Evolutionary conservation across 2,113 vertebrate species (phyloP).

Genomic region (Morone saxatilis): DNA sequence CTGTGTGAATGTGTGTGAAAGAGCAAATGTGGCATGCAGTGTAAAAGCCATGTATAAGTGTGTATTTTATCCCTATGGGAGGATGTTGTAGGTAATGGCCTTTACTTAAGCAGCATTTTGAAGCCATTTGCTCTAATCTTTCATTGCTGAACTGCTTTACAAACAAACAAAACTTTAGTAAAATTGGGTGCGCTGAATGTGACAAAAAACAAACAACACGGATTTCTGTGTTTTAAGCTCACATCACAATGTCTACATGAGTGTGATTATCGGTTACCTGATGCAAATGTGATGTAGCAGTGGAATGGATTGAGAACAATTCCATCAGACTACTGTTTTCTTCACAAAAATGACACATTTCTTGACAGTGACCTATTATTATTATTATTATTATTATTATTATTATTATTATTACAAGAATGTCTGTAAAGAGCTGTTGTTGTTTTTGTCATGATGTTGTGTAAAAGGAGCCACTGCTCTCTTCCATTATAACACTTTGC

Average conservation of each 20-base stretch:
- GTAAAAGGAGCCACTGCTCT: background rate
- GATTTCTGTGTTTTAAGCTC: constrained; percentile 5
- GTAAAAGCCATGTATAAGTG: too few species aligned
- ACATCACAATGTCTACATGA: background rate
- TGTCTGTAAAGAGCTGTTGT: background rate
- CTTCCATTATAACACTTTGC: constrained; percentile 27
- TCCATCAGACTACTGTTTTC: background rate
- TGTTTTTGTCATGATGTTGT: background rate
- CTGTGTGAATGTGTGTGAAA: too few species aligned
- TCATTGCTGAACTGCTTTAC: background rate
- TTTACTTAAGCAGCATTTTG: too few species aligned
- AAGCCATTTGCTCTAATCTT: background rate
- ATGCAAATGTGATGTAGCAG: background rate
- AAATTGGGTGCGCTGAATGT: constrained; percentile 5
- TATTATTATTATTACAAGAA: background rate
- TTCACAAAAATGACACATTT: background rate
- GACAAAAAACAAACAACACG: constrained; percentile 16
- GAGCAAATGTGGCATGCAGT: too few species aligned
- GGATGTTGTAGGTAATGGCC: background rate
- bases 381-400: too few species aligned
- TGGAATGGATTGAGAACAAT: background rate
- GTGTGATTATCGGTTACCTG: background rate
- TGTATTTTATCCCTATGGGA: background rate
- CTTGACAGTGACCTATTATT: background rate
- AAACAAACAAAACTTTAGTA: background rate